Conservation (phyloP, 53 echinoderm and acorn worm species). For the Mesocentrotus franciscanus region DNA sequence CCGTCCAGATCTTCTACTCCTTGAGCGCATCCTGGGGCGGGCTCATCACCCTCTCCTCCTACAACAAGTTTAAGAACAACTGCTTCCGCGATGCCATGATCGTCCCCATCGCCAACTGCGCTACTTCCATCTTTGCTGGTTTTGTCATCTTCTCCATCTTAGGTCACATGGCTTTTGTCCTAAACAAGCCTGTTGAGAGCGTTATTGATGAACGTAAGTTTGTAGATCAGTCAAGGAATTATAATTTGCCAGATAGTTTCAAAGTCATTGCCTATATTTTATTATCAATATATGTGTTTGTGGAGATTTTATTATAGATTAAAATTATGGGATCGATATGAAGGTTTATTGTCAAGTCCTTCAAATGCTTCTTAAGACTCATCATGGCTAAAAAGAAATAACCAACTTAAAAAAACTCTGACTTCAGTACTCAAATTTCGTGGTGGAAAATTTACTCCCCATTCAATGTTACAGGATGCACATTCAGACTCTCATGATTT, state of each 20-base stretch:
- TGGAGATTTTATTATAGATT: not conserved
- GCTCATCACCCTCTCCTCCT: conserved; percentile 87
- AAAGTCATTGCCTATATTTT: no score
- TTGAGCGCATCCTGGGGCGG: conserved; percentile 93
- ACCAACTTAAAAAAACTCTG: no score
- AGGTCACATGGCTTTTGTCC: conserved; percentile 90
- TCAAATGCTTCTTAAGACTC: no score
- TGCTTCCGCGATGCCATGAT: conserved; percentile 89
- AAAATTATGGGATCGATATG: not conserved
- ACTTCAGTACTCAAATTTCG: no score
- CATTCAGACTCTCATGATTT: not conserved
- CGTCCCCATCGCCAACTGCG: conserved; percentile 83
- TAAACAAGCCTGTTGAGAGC: conserved; percentile 73
- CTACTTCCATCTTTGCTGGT: conserved; percentile 86
- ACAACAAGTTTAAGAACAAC: conserved; percentile 95
- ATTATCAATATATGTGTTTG: not conserved
- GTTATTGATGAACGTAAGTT: conserved; percentile 76
- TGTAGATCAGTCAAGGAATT: not conserved
- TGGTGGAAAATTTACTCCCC: not conserved
- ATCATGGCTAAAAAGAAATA: no score
- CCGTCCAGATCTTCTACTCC: conserved; percentile 93
- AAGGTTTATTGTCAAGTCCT: not conserved
- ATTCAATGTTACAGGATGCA: not conserved
- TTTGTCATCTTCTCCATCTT: conserved; percentile 93
- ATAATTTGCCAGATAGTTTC: not conserved